Conservation (phyloP, 2,797 vertebrate genomes). For the Manis javanica region DNA sequence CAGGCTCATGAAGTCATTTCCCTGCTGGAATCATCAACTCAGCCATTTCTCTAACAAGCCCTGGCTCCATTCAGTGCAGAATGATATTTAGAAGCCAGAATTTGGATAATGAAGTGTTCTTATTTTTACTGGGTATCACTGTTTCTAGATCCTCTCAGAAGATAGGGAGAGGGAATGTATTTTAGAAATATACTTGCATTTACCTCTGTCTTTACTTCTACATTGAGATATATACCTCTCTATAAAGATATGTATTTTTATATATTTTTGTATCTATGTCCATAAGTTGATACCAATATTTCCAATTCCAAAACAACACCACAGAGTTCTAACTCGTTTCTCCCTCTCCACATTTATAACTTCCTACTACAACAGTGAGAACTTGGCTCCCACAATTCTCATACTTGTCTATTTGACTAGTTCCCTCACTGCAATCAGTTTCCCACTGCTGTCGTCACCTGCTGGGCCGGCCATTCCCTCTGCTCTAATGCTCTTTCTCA, state of each 20-base stretch:
- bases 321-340: not conserved
- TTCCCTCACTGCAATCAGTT: not conserved
- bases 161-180: too few relatives aligned
- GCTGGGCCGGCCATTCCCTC: not conserved
- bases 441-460: not conserved
- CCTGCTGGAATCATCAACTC: not conserved
- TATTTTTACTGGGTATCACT: not conserved
- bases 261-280: not conserved
- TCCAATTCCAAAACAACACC: not conserved
- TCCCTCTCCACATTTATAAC: not conserved
- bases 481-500: not conserved
- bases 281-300: not conserved
- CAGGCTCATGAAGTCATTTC: not conserved
- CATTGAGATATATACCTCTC: not conserved
- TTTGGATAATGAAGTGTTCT: not conserved
- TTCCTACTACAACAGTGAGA: not conserved
- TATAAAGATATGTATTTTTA: not conserved
- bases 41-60: constrained; percentile 15
- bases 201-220: not conserved
- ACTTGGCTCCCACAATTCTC: not conserved
- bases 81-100: not conserved
- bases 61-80: not conserved
- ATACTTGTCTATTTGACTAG: not conserved
- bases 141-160: not conserved
- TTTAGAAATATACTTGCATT: not conserved